These are phyloP conservation scores for Ophonus ardosiacus DNA, from an alignment of 2,888 invertebrate species.

Conservation along the genomic window DNA sequence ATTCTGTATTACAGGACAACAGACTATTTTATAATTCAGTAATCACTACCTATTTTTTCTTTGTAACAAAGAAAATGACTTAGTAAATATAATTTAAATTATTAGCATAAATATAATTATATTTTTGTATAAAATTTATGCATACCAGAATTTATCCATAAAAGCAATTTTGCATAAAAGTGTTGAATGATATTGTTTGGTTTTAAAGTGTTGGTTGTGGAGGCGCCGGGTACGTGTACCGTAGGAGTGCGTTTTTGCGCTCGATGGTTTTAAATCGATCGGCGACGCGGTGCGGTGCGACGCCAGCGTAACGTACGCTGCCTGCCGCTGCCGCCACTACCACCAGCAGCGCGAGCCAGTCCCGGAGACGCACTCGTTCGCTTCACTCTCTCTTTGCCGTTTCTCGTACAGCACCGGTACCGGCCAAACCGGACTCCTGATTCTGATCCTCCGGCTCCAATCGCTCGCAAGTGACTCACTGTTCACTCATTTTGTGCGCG, in stretches of 20 bases:
- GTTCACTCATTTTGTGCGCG: background rate
- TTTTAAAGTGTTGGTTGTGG: background rate
- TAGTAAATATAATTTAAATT: too few species aligned
- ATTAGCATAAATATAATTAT: too few species aligned
- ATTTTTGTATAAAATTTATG: too few species aligned
- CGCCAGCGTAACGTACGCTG: constrained; percentile 49
- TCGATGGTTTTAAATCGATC: constrained; percentile 55
- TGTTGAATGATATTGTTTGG: background rate
- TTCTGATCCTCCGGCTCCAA: background rate
- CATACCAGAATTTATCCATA: too few species aligned
- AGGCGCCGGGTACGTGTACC: constrained; percentile 18
- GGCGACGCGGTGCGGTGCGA: constrained; percentile 42
- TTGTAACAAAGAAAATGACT: too few species aligned
- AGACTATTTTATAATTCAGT: too few species aligned
- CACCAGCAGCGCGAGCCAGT: constrained; percentile 11
- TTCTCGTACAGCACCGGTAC: constrained; percentile 12
- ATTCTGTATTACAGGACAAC: too few species aligned
- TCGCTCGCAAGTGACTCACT: background rate
- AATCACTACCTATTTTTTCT: too few species aligned
- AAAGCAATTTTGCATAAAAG: background rate
- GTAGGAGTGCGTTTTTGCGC: constrained; percentile 37
- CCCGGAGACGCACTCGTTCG: constrained; percentile 47
- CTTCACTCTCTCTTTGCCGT: constrained; percentile 46
- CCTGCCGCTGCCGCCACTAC: background rate
- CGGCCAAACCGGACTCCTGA: background rate